A percentile compares a stretch with the other conserved stretches of the same genome.
These are phyloP conservation scores for Sebastes goodei DNA, from an alignment of 2,797 vertebrate genomes.

Conservation along the genomic window DNA sequence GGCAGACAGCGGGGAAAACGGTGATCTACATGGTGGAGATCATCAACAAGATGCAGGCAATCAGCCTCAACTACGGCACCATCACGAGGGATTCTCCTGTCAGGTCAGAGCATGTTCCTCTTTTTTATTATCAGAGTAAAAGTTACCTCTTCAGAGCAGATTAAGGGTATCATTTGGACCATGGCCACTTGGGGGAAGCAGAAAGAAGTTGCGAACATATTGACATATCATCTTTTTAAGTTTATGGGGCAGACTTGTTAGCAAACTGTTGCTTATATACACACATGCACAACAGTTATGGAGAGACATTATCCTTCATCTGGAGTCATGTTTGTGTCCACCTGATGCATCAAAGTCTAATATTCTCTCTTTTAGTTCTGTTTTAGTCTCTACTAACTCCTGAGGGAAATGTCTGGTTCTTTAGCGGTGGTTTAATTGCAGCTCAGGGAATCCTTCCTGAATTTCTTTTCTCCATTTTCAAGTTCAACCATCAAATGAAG, in stretches of 20 bases:
- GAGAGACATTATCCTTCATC: not conserved
- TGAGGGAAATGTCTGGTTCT: no score
- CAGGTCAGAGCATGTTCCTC: slow-evolving; percentile 64
- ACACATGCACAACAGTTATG: not conserved
- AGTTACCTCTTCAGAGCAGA: not conserved
- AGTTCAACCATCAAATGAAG: fast-evolving
- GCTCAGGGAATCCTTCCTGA: no score
- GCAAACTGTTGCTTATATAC: not conserved
- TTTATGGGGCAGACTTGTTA: not conserved
- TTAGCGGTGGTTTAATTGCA: no score
- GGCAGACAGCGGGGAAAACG: slow-evolving; percentile 76
- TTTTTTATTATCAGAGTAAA: not conserved
- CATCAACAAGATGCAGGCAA: slow-evolving; percentile 70
- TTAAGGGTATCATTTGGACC: not conserved
- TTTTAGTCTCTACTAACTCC: not conserved
- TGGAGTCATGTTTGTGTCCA: not conserved
- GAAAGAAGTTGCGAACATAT: not conserved
- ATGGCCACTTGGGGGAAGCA: not conserved
- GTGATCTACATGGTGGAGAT: slow-evolving; percentile 84
- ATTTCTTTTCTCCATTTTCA: no score
- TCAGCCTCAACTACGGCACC: slow-evolving; percentile 80
- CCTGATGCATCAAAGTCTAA: not conserved
- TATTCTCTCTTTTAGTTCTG: not conserved
- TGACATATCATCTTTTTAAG: not conserved
- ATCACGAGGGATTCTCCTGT: slow-evolving; percentile 84